Evolutionary conservation across 2,888 invertebrate species (phyloP), one percentile per base, ranked within the genome.

Genomic region (Arrhopalites spinosus): DNA sequence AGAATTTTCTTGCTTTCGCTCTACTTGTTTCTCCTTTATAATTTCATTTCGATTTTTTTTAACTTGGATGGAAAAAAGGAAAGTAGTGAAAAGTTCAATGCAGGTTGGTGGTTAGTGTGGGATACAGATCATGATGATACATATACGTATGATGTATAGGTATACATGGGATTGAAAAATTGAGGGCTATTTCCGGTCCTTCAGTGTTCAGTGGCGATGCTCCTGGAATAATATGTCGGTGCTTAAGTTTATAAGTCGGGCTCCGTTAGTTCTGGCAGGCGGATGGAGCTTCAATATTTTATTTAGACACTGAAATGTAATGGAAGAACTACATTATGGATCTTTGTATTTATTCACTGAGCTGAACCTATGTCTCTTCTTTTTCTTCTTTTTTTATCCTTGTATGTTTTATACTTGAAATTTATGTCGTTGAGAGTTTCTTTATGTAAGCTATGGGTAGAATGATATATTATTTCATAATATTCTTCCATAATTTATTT

Each of bases 151-250:
- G n/a, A n/a, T n/a, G n/a, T n/a, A n/a, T n/a, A n/a, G n/a, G n/a
- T n/a, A n/a, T n/a, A n/a, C n/a, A n/a, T n/a, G n/a, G n/a, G n/a
- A n/a, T n/a, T n/a, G n/a, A n/a, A n/a, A n/a, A n/a, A n/a, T n/a
- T 64, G 64, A 64, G 30, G 23, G 23, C 66, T 23, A 43, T 66
- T 66, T 66, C 66, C 66, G 66, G 66, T 66, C 45, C 66, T 66
- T 66, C 25, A 59, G 59, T 59, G n/a, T n/a, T 53, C 47, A 1
- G 15, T 17, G n/a, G n/a, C 47, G 47, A 47, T 2, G 7, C 47
- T 17, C 13, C 47, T 47, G 45, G 7, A 45, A 45, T 45, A 15
- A 11, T 45, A 15, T 45, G 45, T 45, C n/a, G n/a, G n/a, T n/a
- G n/a, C n/a, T n/a, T n/a, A n/a, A n/a, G n/a, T n/a, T n/a, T n/a